These are phyloP conservation scores for Platyura marginata DNA, from an alignment of 1,140 invertebrate genomes.

Conservation along the genomic window DNA sequence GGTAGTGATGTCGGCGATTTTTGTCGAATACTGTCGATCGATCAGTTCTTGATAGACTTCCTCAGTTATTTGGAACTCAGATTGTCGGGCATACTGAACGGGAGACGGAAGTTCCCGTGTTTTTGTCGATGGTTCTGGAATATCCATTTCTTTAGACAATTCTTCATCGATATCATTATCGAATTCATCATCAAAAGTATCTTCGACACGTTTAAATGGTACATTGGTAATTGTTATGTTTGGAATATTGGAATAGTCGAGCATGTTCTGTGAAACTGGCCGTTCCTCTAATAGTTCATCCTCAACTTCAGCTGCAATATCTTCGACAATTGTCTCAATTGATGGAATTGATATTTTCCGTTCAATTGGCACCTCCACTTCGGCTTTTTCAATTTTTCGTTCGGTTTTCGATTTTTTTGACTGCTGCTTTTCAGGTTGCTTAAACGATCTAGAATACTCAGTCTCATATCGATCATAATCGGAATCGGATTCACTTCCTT, in stretches of 20 bases:
- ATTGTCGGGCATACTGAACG: neutral
- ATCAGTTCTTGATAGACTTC: conserved; percentile 15
- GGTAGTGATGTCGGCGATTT: conserved; percentile 23
- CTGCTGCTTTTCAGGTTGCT: conserved; percentile 14
- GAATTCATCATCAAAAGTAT: conserved; percentile 15
- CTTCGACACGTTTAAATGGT: conserved; percentile 8
- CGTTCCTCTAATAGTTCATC: conserved; percentile 26
- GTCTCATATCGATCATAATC: conserved; percentile 24
- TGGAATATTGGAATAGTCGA: conserved; percentile 32
- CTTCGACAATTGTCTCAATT: conserved; percentile 30
- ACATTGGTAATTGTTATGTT: conserved; percentile 51
- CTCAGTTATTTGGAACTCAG: neutral
- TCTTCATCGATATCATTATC: too few species aligned
- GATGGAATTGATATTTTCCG: neutral
- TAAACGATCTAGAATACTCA: conserved; percentile 21
- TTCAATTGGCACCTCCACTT: neutral
- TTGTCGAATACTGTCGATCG: conserved; percentile 20
- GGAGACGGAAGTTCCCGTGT: neutral
- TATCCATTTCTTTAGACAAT: neutral
- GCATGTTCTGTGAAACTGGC: conserved; percentile 19
- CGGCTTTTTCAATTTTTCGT: neutral
- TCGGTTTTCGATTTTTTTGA: conserved; percentile 11
- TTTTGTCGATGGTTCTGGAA: neutral
- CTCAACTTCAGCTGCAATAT: conserved; percentile 30
- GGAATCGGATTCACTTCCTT: conserved; percentile 15